Evolutionary conservation across 30 jellyfish, hydroid and myxozoan species (phyloP).

Genomic region (Aurelia aurita): DNA sequence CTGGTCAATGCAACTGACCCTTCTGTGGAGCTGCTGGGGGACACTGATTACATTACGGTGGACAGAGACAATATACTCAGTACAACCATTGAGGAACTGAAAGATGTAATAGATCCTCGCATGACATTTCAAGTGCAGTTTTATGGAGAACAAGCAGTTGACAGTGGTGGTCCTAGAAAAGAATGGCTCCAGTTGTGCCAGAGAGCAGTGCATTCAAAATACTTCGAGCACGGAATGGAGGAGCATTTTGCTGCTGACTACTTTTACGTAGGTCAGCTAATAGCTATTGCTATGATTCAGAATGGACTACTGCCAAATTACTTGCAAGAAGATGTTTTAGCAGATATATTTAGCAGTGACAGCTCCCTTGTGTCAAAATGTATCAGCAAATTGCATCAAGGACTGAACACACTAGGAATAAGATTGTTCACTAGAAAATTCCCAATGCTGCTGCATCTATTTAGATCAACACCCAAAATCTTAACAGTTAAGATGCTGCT

Average conservation of each 20-base stretch:
- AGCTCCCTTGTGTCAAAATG: slow-evolving; percentile 22
- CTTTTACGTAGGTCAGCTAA: slow-evolving; percentile 49
- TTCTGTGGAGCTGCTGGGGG: slow-evolving; percentile 32
- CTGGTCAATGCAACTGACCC: slow-evolving; percentile 34
- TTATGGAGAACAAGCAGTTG: slow-evolving; percentile 59
- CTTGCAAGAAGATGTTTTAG: slow-evolving; percentile 7
- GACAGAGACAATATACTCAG: slow-evolving; percentile 36
- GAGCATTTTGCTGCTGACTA: slow-evolving; percentile 37
- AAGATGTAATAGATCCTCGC: slow-evolving; percentile 21
- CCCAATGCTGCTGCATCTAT: slow-evolving; percentile 36
- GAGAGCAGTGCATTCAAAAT: slow-evolving; percentile 28
- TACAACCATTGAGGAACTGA: slow-evolving; percentile 54
- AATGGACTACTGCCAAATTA: slow-evolving; percentile 52
- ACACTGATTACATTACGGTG: slow-evolving; percentile 45
- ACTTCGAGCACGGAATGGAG: slow-evolving; percentile 46
- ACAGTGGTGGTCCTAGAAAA: slow-evolving; percentile 66
- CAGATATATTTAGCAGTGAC: slow-evolving; percentile 25
- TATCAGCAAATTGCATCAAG: slow-evolving; percentile 21
- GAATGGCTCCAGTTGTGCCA: slow-evolving; percentile 53
- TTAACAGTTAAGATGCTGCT: slow-evolving; percentile 27
- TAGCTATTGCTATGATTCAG: slow-evolving; percentile 42
- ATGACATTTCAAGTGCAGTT: slow-evolving; percentile 49
- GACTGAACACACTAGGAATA: slow-evolving; percentile 38
- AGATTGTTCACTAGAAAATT: slow-evolving; percentile 13
- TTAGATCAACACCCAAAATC: slow-evolving; percentile 13